Percentiles rank a stretch among this genome's conserved stretches.
Evolutionary conservation across 1,140 invertebrate genomes (phyloP).

Genomic region (Epicauta chinensis): DNA sequence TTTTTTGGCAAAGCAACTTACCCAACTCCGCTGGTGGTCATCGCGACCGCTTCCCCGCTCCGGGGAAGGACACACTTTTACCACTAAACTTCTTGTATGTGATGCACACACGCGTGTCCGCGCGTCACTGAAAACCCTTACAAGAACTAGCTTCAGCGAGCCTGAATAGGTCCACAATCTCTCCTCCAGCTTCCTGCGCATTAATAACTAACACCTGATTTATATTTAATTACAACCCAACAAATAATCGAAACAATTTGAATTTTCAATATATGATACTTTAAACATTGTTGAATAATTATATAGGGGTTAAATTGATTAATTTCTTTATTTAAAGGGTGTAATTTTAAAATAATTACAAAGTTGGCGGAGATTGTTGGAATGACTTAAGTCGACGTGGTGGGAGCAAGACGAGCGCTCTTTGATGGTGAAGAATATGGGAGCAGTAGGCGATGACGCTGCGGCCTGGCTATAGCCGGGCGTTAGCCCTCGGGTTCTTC

Average conservation of each 20-base stretch:
- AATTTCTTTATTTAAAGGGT: neutral
- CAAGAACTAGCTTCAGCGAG: constrained; percentile 32
- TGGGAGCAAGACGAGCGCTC: constrained; percentile 29
- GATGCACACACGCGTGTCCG: constrained; percentile 35
- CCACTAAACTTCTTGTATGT: constrained; percentile 28
- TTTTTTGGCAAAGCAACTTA: constrained; percentile 26
- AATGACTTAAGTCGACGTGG: constrained; percentile 25
- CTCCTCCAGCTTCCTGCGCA: constrained; percentile 28
- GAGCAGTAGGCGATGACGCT: constrained; percentile 42
- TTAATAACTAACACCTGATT: constrained; percentile 18
- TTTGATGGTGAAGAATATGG: constrained; percentile 35
- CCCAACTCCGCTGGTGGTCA: constrained; percentile 39
- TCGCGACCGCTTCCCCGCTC: constrained; percentile 31
- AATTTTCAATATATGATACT: constrained; percentile 12
- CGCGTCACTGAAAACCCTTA: constrained; percentile 39
- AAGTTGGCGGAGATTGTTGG: constrained; percentile 6
- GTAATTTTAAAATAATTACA: constrained; percentile 13
- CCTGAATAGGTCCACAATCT: constrained; percentile 29
- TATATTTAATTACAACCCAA: constrained; percentile 14
- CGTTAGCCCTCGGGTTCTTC: constrained; percentile 36
- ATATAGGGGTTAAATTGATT: neutral
- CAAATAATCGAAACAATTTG: constrained; percentile 3
- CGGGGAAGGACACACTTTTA: constrained; percentile 22
- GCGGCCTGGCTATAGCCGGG: constrained; percentile 40
- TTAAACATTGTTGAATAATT: neutral